phyloP scores from a whole-genome alignment of 2,797 vertebrate species.

The Allenopithecus nigroviridis region DNA sequence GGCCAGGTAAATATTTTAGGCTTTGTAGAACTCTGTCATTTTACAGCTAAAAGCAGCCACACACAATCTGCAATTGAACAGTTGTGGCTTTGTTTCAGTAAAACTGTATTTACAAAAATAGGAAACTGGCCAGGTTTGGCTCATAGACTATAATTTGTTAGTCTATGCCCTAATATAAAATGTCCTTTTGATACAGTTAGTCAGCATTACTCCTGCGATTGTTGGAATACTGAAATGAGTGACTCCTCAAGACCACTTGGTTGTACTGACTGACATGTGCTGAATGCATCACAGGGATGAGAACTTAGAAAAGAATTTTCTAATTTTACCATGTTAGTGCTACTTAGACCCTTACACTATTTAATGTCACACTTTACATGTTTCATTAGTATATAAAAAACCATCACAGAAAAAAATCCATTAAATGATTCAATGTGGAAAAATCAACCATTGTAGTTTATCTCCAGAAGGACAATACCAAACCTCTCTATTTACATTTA shows the following conservation, averaged over 20 bases:
- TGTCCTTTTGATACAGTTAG: neutral
- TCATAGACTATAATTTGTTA: neutral
- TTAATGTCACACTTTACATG: constrained; percentile 63
- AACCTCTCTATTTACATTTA: constrained; percentile 67
- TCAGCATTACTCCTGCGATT: neutral
- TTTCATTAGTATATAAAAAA: constrained; percentile 69
- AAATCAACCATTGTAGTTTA: constrained; percentile 53
- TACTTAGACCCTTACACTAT: constrained; percentile 17
- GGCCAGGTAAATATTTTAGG: neutral
- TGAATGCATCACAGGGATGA: neutral
- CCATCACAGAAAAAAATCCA: constrained; percentile 33
- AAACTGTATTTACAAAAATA: neutral
- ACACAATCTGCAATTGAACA: neutral
- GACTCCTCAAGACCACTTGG: neutral
- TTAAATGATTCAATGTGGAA: constrained; percentile 69
- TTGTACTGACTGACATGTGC: neutral
- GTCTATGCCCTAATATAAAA: neutral
- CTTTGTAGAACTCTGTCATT: neutral
- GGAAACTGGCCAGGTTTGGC: neutral
- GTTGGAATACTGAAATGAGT: neutral
- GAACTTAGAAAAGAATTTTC: constrained; percentile 26
- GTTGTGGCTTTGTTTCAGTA: neutral
- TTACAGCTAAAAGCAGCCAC: neutral
- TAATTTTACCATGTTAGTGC: neutral
- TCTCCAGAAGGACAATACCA: constrained; percentile 58